phyloP scores from a whole-genome alignment of 2,113 vertebrate species.

The Amia ocellicauda region DNA sequence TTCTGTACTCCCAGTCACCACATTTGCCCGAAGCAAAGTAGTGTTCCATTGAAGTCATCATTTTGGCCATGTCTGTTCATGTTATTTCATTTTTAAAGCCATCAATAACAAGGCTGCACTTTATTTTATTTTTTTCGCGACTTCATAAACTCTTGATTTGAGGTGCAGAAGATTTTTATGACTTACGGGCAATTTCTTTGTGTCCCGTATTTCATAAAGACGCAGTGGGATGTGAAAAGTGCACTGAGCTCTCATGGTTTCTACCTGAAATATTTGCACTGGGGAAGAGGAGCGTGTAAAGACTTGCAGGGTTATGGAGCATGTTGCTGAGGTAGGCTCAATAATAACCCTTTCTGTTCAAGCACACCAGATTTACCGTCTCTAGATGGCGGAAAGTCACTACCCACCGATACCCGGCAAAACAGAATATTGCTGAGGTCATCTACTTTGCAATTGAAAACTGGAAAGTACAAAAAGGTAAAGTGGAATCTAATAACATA shows the following conservation, averaged over 20 bases:
- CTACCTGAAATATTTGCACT: constrained; percentile 2
- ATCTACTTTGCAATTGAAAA: neutral
- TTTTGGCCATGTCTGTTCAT: no score
- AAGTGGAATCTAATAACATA: neutral
- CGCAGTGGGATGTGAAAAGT: neutral
- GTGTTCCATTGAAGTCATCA: no score
- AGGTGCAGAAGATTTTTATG: neutral
- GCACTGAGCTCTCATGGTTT: neutral
- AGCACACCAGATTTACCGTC: constrained; percentile 7
- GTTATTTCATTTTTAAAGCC: no score
- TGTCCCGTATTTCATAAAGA: neutral
- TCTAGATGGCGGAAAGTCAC: neutral
- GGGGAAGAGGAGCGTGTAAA: constrained; percentile 3
- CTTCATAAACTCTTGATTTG: no score
- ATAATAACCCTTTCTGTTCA: no score
- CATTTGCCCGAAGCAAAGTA: no score
- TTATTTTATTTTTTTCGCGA: no score
- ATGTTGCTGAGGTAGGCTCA: no score
- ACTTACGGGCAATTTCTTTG: neutral
- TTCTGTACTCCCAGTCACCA: no score
- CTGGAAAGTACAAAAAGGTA: neutral
- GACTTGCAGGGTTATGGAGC: neutral
- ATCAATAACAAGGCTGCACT: no score
- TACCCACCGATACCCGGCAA: constrained; percentile 6
- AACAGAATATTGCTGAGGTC: neutral